Evolutionary conservation across 2,888 invertebrate genomes (phyloP), one percentile per base, ranked within the genome.

Genomic region (Drosophila cyrtoloma): DNA sequence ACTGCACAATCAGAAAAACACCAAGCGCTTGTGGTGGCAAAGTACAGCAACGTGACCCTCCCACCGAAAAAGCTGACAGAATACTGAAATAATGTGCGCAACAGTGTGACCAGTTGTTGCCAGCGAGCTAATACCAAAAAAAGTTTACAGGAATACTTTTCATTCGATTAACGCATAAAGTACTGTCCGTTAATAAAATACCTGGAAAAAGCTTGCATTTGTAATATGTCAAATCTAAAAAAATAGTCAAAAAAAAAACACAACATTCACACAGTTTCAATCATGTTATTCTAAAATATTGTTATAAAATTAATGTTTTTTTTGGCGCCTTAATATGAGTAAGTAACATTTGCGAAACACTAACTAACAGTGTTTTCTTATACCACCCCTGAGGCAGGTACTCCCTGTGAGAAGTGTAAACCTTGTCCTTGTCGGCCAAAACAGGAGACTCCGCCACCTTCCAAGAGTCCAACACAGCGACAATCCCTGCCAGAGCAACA

Each of bases 381-480:
- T 26, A 9, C 0, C 10, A 14, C 10, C 12, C 1, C 61, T 63
- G 9, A 14, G 0, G 1, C 47, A 76, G 81, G 58, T 37, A 61
- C 66, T 28, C 86, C 88, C 30, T 87, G 84, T 73, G 84, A 83
- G 37, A 89, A 89, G 53, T 77, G 75, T 62, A 75, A 64, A 47
- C n/a, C 59, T 7, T 85, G 85, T 22, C 69, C 89, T 0, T 90
- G 88, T 37, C 22, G 30, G 19, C 0, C 60, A 26, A 14, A 14
- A 50, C 47, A 26, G 19, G 10, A n/a, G 14, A 28, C n/a, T n/a
- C 14, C 5, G 35, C 19, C 35, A 3, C 4, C 22, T 33, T 7
- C 33, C 0, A 35, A 16, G 16, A 55, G 16, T 22, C 32, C 26
- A 22, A 22, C 26, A 16, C 62, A 47, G 39, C 44, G 44, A 28